These are phyloP conservation scores for Takifugu flavidus DNA, from an alignment of 2,113 vertebrate genomes.

Conservation along the genomic window DNA sequence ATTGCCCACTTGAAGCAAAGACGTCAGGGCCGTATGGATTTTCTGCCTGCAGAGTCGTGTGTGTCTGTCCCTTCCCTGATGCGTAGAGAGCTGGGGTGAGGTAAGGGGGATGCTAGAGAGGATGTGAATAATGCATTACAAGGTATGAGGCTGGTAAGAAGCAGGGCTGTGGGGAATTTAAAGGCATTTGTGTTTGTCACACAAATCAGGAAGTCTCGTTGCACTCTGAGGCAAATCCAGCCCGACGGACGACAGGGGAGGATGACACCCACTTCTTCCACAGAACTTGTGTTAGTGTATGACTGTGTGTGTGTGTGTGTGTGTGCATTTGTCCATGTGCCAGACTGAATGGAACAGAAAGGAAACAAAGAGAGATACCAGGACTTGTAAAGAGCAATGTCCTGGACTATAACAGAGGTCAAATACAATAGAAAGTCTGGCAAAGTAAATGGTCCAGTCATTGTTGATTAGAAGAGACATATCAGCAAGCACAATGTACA, in stretches of 20 bases:
- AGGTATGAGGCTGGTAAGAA: conserved; percentile 72
- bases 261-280: conserved; percentile 44
- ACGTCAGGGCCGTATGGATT: conserved; percentile 77
- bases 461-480: conserved; percentile 3
- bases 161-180: conserved; percentile 70
- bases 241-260: conserved; percentile 51
- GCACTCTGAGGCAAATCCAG: conserved; percentile 54
- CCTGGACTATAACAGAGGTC: conserved; percentile 16
- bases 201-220: conserved; percentile 68
- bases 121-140: conserved; percentile 81
- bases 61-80: conserved; percentile 68
- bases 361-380: conserved; percentile 1
- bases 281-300: conserved; percentile 28
- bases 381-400: conserved; percentile 5
- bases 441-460: conserved; percentile 5
- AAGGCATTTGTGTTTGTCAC: conserved; percentile 77
- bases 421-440: conserved; percentile 8
- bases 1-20: conserved; percentile 76
- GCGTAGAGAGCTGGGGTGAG: conserved; percentile 25
- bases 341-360: conserved; percentile 1
- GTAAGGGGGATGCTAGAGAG: conserved; percentile 16
- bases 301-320: not conserved
- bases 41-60: conserved; percentile 73
- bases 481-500: not conserved
- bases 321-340: not conserved